Evolutionary conservation across 2,113 vertebrate species (phyloP).

Genomic region (Thomomys bottae): DNA sequence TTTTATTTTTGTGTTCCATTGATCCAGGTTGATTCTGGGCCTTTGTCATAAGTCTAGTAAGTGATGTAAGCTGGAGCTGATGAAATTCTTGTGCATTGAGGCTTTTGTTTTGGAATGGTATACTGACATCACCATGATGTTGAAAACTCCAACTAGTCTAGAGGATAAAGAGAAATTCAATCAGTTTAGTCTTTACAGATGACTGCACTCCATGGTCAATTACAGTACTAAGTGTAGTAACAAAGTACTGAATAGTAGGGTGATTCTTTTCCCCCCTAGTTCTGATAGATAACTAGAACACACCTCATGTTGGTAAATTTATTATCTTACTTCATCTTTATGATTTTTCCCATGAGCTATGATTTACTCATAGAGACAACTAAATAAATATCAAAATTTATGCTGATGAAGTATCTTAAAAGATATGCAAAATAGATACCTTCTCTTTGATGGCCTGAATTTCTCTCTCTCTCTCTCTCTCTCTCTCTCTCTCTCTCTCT

Average conservation of each 20-base stretch:
- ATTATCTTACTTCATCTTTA: not conserved
- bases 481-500: conserved; percentile 27
- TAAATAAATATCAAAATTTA: conserved; percentile 38
- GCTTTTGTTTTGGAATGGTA: not conserved
- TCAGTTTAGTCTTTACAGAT: not conserved
- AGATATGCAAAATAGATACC: not conserved
- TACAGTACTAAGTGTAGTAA: fast-evolving
- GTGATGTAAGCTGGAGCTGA: not conserved
- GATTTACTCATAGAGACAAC: not conserved
- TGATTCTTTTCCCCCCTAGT: not conserved
- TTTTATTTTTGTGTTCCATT: not conserved
- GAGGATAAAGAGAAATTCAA: not conserved
- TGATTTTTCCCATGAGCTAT: conserved; percentile 8
- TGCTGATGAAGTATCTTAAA: not conserved
- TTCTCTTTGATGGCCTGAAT: not conserved
- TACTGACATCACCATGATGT: not conserved
- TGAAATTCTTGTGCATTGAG: not conserved
- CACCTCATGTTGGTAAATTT: not conserved
- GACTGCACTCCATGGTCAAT: not conserved
- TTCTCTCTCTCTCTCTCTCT: conserved; percentile 45
- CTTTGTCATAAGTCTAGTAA: not conserved
- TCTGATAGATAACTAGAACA: not conserved
- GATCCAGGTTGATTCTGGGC: not conserved
- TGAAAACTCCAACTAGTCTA: not conserved
- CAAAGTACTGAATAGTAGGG: not conserved